Evolutionary conservation across 2,888 invertebrate genomes (phyloP).

Genomic region (Drosophila phalerata): DNA sequence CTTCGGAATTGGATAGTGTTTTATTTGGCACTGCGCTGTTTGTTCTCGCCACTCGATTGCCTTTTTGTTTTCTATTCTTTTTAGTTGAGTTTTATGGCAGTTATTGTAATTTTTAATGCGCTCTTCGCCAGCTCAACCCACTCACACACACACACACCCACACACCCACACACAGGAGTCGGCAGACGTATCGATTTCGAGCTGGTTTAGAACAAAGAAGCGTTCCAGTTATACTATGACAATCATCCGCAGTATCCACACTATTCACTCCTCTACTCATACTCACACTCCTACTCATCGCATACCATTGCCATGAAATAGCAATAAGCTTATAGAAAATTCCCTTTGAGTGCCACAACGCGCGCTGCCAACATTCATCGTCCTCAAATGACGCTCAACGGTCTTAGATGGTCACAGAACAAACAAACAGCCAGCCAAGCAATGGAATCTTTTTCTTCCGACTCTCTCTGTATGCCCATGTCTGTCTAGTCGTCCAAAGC

Average conservation of each 20-base stretch:
- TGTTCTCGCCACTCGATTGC: constrained; percentile 60
- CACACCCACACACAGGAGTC: not conserved
- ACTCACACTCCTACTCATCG: not conserved
- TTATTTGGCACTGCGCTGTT: constrained; percentile 54
- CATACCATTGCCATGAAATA: not conserved
- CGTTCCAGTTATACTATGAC: constrained; percentile 19
- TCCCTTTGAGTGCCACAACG: constrained; percentile 65
- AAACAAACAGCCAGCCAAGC: constrained; percentile 16
- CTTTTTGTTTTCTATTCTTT: constrained; percentile 35
- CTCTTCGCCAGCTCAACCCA: constrained; percentile 5
- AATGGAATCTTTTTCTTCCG: constrained; percentile 12
- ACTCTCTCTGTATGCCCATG: not conserved
- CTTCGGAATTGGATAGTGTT: constrained; percentile 36
- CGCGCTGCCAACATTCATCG: constrained; percentile 31
- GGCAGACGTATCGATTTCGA: constrained; percentile 54
- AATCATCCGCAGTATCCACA: constrained; percentile 12
- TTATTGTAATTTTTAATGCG: constrained; percentile 73
- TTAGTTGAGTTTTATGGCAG: constrained; percentile 35
- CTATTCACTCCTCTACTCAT: not conserved
- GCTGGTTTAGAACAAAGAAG: constrained; percentile 38
- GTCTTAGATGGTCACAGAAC: constrained; percentile 24
- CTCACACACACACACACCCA: too few species aligned
- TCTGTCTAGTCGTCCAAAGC: constrained; percentile 35
- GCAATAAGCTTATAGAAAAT: constrained; percentile 59
- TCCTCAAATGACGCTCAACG: constrained; percentile 40